A percentile compares a stretch with the other conserved stretches of the same genome.
These are phyloP conservation scores for Drosophila pachea DNA, from an alignment of 1,140 invertebrate species.

Conservation along the genomic window DNA sequence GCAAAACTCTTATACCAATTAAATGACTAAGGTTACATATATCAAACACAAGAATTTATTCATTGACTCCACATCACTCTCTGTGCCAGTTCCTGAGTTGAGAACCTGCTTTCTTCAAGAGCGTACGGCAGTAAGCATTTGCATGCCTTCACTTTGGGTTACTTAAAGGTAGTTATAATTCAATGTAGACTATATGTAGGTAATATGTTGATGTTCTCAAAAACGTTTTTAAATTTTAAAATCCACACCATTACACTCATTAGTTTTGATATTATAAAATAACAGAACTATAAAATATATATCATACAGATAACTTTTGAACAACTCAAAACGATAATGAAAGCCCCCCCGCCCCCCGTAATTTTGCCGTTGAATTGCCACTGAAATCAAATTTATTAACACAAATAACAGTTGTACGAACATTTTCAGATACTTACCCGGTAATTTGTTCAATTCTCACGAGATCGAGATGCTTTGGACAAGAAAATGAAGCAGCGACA, in stretches of 20 bases:
- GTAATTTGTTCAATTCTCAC: neutral
- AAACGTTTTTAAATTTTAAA: neutral
- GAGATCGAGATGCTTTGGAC: neutral
- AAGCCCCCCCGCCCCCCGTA: neutral
- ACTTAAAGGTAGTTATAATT: no score
- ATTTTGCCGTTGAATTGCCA: conserved; percentile 4
- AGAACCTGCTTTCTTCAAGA: no score
- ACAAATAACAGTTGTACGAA: neutral
- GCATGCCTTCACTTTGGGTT: no score
- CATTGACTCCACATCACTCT: neutral
- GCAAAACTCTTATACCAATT: conserved; percentile 56
- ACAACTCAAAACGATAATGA: conserved; percentile 3
- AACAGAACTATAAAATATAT: neutral
- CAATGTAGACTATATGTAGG: no score
- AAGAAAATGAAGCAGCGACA: neutral
- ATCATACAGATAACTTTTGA: neutral
- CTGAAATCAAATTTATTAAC: conserved; percentile 16
- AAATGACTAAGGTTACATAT: conserved; percentile 55
- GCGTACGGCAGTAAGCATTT: no score
- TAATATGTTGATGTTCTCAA: no score
- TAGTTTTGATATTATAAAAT: neutral
- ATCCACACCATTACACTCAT: neutral
- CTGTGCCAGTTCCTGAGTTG: no score
- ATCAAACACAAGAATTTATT: neutral
- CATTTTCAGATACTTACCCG: neutral